These are phyloP conservation scores for Chloropsis cyanopogon DNA, from an alignment of 2,113 vertebrate species.

Conservation along the genomic window DNA sequence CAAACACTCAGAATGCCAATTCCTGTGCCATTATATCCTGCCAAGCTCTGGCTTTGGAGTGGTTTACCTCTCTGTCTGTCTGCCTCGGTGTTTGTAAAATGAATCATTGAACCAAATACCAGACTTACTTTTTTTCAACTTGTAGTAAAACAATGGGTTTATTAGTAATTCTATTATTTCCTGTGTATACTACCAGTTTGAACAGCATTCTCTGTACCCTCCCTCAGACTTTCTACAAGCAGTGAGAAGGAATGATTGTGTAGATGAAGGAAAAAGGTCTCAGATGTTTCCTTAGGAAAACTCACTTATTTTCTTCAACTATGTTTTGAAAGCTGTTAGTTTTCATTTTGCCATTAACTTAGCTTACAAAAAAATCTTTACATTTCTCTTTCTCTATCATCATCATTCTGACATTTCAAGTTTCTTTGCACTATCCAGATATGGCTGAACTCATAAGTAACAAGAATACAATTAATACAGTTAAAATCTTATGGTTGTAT, in stretches of 20 bases:
- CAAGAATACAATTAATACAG: neutral
- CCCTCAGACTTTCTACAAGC: neutral
- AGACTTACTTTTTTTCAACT: neutral
- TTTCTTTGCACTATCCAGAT: neutral
- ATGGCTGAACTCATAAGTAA: neutral
- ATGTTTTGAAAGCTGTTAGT: neutral
- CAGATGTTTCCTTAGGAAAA: neutral
- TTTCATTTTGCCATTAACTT: neutral
- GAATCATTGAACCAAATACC: neutral
- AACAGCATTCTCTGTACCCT: neutral
- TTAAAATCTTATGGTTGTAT: neutral
- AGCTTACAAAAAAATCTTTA: neutral
- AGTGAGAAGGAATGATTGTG: neutral
- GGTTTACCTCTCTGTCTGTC: neutral
- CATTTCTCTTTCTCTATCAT: neutral
- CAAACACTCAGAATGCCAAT: neutral
- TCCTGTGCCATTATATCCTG: neutral
- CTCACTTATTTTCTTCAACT: neutral
- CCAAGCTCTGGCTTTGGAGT: neutral
- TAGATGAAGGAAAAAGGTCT: neutral
- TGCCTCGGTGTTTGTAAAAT: neutral
- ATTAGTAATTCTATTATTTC: neutral
- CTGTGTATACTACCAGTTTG: neutral
- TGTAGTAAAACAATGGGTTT: neutral
- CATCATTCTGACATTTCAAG: neutral